A percentile compares a stretch with the other conserved stretches of the same genome.
Conservation (phyloP, 92 coral and sea anemone species). For the Anthopleura xanthogrammica region DNA sequence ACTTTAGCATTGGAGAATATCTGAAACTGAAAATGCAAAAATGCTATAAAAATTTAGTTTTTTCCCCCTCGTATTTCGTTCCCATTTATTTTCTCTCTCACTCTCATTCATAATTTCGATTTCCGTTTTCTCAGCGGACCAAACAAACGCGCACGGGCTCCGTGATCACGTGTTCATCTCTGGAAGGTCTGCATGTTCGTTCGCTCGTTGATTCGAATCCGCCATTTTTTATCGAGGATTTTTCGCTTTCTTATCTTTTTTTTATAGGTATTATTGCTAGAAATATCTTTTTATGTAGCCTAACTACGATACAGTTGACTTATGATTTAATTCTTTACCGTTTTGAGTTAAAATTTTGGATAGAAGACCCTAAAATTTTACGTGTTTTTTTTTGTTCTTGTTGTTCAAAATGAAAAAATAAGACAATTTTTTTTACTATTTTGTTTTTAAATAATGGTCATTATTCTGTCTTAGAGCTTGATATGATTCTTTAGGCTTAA, state of each 20-base stretch:
- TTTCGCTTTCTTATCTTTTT: background rate
- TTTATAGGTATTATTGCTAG: background rate
- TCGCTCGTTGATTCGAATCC: background rate
- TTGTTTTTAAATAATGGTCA: no score
- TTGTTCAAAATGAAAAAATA: no score
- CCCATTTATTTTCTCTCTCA: background rate
- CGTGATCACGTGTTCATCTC: background rate
- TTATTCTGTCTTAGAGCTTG: no score
- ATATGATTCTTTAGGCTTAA: no score
- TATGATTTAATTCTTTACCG: background rate
- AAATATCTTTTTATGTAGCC: background rate
- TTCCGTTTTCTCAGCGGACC: background rate
- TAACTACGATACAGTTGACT: background rate
- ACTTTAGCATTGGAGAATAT: no score
- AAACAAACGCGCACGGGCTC: background rate
- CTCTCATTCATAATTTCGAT: background rate
- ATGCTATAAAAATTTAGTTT: no score
- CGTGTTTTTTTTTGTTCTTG: background rate
- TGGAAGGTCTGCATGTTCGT: constrained; percentile 1
- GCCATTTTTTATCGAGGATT: background rate
- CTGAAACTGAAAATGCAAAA: no score
- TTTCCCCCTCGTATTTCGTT: background rate
- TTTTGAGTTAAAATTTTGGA: background rate
- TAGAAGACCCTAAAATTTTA: no score
- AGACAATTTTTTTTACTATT: no score